Conservation (phyloP, 2,797 vertebrate species). For the Sebastes steindachneri region DNA sequence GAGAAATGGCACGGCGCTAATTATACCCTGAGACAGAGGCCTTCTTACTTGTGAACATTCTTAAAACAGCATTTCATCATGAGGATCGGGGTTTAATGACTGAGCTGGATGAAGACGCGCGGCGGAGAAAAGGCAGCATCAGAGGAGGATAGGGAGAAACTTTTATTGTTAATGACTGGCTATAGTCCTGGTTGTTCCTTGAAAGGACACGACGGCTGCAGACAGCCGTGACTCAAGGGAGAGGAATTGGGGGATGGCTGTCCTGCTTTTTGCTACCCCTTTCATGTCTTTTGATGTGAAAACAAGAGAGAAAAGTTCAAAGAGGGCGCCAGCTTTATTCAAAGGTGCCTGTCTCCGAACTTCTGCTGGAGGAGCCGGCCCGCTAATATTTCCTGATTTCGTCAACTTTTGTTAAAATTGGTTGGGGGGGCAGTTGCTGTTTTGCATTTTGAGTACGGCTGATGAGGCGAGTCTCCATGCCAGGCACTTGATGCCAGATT, state of each 20-base stretch:
- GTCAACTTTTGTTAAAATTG: slow-evolving; percentile 63
- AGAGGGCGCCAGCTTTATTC: slow-evolving; percentile 56
- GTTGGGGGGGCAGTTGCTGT: slow-evolving; percentile 33
- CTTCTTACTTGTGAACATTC: slow-evolving; percentile 58
- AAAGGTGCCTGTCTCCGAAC: slow-evolving; percentile 70
- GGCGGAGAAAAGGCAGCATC: slow-evolving; percentile 53
- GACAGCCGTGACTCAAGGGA: slow-evolving; percentile 66
- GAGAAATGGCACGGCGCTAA: slow-evolving; percentile 59
- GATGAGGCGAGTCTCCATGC: slow-evolving; percentile 61
- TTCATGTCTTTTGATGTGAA: slow-evolving; percentile 81
- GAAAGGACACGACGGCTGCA: slow-evolving; percentile 68
- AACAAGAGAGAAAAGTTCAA: slow-evolving; percentile 78
- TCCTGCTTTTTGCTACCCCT: slow-evolving; percentile 67
- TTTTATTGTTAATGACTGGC: slow-evolving; percentile 77
- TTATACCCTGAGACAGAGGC: slow-evolving; percentile 63
- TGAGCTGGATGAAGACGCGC: slow-evolving; percentile 54
- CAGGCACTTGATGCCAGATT: slow-evolving; percentile 69
- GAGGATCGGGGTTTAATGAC: slow-evolving; percentile 73
- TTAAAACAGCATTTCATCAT: slow-evolving; percentile 77
- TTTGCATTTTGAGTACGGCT: slow-evolving; percentile 67
- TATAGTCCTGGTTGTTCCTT: slow-evolving; percentile 64
- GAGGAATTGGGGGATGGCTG: slow-evolving; percentile 60
- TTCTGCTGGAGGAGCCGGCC: slow-evolving; percentile 55
- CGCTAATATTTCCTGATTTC: slow-evolving; percentile 67
- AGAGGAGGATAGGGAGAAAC: slow-evolving; percentile 53